Evolutionary conservation across 2,888 invertebrate species (phyloP).

Genomic region (Trachelus stipa): DNA sequence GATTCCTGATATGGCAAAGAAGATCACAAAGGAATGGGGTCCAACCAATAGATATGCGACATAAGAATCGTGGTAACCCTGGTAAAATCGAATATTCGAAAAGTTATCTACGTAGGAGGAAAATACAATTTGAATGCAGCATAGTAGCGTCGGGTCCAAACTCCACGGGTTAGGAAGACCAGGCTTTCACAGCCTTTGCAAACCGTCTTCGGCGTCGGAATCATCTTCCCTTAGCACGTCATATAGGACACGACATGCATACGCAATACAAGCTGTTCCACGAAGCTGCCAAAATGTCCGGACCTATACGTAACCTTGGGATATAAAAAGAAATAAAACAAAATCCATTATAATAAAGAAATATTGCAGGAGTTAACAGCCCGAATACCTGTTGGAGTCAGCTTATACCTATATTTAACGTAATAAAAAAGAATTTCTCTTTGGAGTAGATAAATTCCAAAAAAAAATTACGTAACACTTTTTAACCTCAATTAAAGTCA

Average conservation of each 20-base stretch:
- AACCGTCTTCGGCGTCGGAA: constrained; percentile 6
- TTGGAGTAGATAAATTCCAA: not conserved
- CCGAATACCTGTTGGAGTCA: not conserved
- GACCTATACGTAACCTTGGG: constrained; percentile 22
- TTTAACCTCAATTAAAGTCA: not conserved
- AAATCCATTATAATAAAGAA: not conserved
- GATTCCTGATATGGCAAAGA: not conserved
- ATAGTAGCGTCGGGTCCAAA: constrained; percentile 27
- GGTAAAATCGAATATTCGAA: constrained; percentile 31
- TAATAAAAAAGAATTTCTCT: not conserved
- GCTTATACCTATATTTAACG: not conserved
- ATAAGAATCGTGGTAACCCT: not conserved
- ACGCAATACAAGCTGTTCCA: constrained; percentile 36
- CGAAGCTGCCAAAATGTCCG: constrained; percentile 36
- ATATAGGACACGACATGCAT: constrained; percentile 44
- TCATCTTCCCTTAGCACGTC: constrained; percentile 18
- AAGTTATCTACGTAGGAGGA: constrained; percentile 28
- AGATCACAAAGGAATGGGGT: not conserved
- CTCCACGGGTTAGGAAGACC: not conserved
- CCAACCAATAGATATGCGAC: not conserved
- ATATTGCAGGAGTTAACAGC: not conserved
- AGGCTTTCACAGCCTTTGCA: not conserved
- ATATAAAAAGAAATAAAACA: not conserved
- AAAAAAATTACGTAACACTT: not conserved
- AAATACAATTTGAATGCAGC: constrained; percentile 48